These are phyloP conservation scores for Hoplostethus mediterraneus DNA, from an alignment of 2,797 vertebrate species.

Conservation along the genomic window DNA sequence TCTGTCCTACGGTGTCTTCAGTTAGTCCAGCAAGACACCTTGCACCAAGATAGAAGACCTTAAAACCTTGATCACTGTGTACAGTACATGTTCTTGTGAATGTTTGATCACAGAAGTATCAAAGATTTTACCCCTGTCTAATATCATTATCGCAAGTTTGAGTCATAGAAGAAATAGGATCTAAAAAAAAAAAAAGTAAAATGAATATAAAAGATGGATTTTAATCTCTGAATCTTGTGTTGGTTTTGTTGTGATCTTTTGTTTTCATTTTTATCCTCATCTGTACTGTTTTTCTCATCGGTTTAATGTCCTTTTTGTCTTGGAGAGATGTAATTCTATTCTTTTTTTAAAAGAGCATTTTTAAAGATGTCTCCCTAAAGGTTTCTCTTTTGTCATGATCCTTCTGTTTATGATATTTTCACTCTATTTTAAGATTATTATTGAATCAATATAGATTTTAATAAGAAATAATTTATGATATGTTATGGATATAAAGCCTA, in stretches of 20 bases:
- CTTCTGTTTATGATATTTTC: constrained; percentile 81
- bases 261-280: constrained; percentile 74
- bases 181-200: constrained; percentile 57
- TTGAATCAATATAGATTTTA: constrained; percentile 86
- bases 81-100: constrained; percentile 88
- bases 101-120: constrained; percentile 87
- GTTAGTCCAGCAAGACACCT: constrained; percentile 81
- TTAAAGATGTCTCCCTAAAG: constrained; percentile 81
- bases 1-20: constrained; percentile 81
- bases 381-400: constrained; percentile 79
- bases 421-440: constrained; percentile 81
- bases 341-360: constrained; percentile 90
- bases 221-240: constrained; percentile 81
- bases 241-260: constrained; percentile 85
- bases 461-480: constrained; percentile 88
- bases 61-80: constrained; percentile 91
- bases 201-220: constrained; percentile 75
- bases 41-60: constrained; percentile 83
- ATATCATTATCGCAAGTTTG: constrained; percentile 78
- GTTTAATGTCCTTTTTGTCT: constrained; percentile 86
- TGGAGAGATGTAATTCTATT: constrained; percentile 92
- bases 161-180: constrained; percentile 79
- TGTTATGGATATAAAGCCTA: constrained; percentile 82
- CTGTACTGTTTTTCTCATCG: constrained; percentile 74
- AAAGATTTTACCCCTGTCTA: constrained; percentile 82